phyloP scores from a whole-genome alignment of 2,113 vertebrate genomes.

The Paraplagusia blochii region DNA sequence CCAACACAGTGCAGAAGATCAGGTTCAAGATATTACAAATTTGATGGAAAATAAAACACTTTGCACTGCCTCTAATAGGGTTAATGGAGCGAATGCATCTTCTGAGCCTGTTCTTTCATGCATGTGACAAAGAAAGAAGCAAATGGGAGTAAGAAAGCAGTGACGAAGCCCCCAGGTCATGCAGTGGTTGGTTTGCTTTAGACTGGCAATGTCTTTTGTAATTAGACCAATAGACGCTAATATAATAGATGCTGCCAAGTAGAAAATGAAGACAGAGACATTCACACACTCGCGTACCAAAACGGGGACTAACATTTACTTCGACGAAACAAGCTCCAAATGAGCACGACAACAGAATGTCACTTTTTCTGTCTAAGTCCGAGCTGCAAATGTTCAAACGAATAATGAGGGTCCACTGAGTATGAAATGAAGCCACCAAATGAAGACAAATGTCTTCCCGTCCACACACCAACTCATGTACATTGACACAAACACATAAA shows the following conservation, averaged over 20 bases:
- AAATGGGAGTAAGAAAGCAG: slow-evolving; percentile 4
- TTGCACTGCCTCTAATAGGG: neutral
- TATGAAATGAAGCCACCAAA: slow-evolving; percentile 51
- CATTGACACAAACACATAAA: slow-evolving; percentile 3
- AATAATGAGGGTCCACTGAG: slow-evolving; percentile 25
- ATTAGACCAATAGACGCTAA: slow-evolving; percentile 50
- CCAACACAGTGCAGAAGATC: slow-evolving; percentile 10
- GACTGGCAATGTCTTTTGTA: slow-evolving; percentile 43
- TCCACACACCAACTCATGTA: slow-evolving; percentile 9
- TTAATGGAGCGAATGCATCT: slow-evolving; percentile 9
- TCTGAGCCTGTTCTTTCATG: slow-evolving; percentile 25
- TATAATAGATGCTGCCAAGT: slow-evolving; percentile 48
- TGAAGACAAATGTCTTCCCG: slow-evolving; percentile 57
- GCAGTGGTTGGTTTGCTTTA: slow-evolving; percentile 23
- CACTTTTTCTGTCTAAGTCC: slow-evolving; percentile 25
- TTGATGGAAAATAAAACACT: slow-evolving; percentile 19
- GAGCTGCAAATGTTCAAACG: slow-evolving; percentile 12
- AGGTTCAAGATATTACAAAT: slow-evolving; percentile 13
- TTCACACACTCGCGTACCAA: slow-evolving; percentile 30
- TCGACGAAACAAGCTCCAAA: slow-evolving; percentile 33
- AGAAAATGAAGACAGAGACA: slow-evolving; percentile 26
- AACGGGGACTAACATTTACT: slow-evolving; percentile 8
- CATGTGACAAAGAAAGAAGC: slow-evolving; percentile 23
- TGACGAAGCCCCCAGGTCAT: slow-evolving; percentile 29
- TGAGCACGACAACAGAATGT: slow-evolving; percentile 15